Base-by-base conservation (phyloP, 2,888 invertebrate species). In the Nysson spinosus region DNA sequence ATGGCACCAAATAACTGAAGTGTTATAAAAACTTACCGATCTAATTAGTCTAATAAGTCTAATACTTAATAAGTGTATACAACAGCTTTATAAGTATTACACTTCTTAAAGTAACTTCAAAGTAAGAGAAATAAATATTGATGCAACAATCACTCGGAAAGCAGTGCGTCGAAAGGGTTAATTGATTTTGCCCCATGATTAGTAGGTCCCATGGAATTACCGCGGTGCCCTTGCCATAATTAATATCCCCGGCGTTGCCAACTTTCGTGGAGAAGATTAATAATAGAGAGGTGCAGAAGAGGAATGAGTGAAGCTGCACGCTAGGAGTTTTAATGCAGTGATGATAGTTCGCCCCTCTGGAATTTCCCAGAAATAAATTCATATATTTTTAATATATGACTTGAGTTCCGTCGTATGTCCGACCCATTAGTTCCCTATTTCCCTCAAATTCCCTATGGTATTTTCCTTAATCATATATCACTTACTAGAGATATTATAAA, bases 191-290 rank as follows among this genome's bases (percentile, higher is more conserved):
- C 71, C 70, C 70, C 69, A 71, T 81, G 78, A 81, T 81, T 81
- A 81, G 81, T 81, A 75, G 72, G 73, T 69, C 75, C 74, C 66
- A 68, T 67, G 69, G 75, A 81, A 82, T 79, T 79, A 80, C 78
- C 77, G 66, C 75, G 80, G 80, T 80, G 73, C 75, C 62, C 68
- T n/a, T 44, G 72, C 61, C 65, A 64, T 83, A 81, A 83, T 83
- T 83, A 83, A 83, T 83, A 76, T 72, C 76, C 67, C n/a, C 68
- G 62, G 69, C 69, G 74, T 71, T 76, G 72, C 79, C 78, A 83
- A 81, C 80, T 83, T 83, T 81, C 76, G 58, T 75, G 37, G 74
- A 69, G 62, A 72, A 79, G 81, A 83, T 83, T 83, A 82, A 83
- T 83, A 80, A 78, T 80, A 74, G 58, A 40, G 24, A 42, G 24